Base-by-base conservation (phyloP, 1,140 invertebrate species). In the Plodia interpunctella region DNA sequence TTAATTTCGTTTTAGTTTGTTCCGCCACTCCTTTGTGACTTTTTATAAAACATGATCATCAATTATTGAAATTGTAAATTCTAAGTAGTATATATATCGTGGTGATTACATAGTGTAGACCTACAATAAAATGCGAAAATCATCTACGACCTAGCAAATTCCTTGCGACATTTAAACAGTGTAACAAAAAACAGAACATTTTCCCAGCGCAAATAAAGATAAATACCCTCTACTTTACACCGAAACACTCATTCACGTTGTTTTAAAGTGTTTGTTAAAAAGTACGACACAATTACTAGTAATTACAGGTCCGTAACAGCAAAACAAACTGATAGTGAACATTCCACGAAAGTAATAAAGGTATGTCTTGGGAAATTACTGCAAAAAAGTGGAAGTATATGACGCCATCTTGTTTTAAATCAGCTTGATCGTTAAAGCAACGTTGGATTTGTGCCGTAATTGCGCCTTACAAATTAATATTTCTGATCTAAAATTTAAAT, bases 271-370 rank as follows among this genome's bases (percentile, higher is more conserved):
- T 44, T 44, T 44, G 38, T 44, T 44, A 44, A 44, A 44, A 44
- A 44, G n/a, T 15, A 44, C 38, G 38, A 44, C 38, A 44, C 38
- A 44, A 44, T 44, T 44, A 44, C 15, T 44, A 15, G 38, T 44
- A 44, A 44, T 44, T 15, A 44, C 38, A 44, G 15, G 5, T 15
- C 13, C 38, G 13, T 44, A 17, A 17, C 38, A 17, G 38, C 38
- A 17, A 44, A 44, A 44, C 38, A 5, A 44, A 44, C 38, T 44
- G 38, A 44, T 44, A 44, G 38, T 44, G 38, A 15, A 44, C 38
- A 44, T 44, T 44, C 38, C 38, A 44, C 15, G n/a, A 44, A 44
- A n/a, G 38, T 44, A 44, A 44, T 44, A 44, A 44, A n/a, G n/a
- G 38, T 44, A 44, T 44, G 38, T 44, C 38, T 10, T 3, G 4